phyloP scores from a whole-genome alignment of 2,113 vertebrate genomes.

The Hystrix brachyura region DNA sequence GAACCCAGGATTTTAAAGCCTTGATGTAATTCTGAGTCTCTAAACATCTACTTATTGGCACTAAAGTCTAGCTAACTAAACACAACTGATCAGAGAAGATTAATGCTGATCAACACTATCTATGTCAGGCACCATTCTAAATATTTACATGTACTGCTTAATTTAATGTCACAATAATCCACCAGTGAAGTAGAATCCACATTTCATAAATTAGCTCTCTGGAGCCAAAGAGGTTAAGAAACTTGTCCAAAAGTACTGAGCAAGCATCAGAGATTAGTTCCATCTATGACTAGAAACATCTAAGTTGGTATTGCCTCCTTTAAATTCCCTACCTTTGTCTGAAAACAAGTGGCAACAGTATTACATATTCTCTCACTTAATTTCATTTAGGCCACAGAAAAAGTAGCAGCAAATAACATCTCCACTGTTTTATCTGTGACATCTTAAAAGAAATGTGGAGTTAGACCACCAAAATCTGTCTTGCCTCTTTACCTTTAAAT shows the following conservation, averaged over 20 bases:
- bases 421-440: background rate
- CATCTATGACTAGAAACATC: background rate
- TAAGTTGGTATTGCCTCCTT: background rate
- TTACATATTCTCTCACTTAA: background rate
- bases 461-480: background rate
- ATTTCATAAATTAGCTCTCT: background rate
- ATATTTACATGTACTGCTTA: background rate
- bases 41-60: conserved; percentile 1
- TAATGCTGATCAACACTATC: background rate
- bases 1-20: background rate
- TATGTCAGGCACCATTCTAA: background rate
- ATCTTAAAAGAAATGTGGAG: background rate
- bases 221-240: background rate
- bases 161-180: background rate
- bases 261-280: background rate
- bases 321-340: background rate
- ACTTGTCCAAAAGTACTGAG: background rate
- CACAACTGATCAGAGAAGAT: background rate
- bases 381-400: background rate
- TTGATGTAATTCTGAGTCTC: background rate
- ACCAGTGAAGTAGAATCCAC: background rate
- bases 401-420: background rate
- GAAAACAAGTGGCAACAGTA: background rate
- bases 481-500: background rate
- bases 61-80: conserved; percentile 9